These are phyloP conservation scores for Zosterops borbonicus DNA, from an alignment of 2,113 vertebrate genomes.

Conservation along the genomic window DNA sequence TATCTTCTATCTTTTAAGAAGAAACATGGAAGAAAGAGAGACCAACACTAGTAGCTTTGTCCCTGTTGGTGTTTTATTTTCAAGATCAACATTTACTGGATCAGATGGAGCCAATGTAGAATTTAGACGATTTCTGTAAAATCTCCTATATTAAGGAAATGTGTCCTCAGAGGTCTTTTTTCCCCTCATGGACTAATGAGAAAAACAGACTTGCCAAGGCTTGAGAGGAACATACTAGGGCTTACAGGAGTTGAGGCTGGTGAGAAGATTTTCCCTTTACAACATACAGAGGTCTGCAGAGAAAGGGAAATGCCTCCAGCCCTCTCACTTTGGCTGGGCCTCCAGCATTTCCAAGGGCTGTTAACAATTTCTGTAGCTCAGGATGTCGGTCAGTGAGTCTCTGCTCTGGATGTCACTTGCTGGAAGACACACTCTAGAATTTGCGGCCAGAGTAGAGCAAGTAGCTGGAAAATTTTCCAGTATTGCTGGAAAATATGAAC, in stretches of 20 bases:
- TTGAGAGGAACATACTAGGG: neutral
- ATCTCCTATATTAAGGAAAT: neutral
- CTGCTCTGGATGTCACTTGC: neutral
- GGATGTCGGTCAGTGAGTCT: neutral
- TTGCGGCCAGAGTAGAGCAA: neutral
- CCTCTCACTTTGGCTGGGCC: neutral
- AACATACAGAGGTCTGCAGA: neutral
- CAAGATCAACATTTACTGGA: neutral
- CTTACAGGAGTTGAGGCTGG: neutral
- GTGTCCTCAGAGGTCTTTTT: neutral
- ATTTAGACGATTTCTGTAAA: neutral
- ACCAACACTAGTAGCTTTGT: neutral
- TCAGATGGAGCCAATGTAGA: neutral
- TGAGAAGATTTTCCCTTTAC: neutral
- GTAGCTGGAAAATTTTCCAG: neutral
- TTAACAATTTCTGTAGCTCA: neutral
- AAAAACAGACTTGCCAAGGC: neutral
- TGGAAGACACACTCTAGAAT: neutral
- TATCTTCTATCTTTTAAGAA: neutral
- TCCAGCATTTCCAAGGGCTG: neutral
- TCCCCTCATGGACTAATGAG: neutral
- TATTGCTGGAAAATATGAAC: neutral
- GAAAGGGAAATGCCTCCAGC: neutral
- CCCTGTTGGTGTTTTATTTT: neutral
- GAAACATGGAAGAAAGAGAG: neutral